Evolutionary conservation across 2,888 invertebrate genomes (phyloP), one percentile per base, ranked within the genome.

Genomic region (Dinocampus coccinellae): DNA sequence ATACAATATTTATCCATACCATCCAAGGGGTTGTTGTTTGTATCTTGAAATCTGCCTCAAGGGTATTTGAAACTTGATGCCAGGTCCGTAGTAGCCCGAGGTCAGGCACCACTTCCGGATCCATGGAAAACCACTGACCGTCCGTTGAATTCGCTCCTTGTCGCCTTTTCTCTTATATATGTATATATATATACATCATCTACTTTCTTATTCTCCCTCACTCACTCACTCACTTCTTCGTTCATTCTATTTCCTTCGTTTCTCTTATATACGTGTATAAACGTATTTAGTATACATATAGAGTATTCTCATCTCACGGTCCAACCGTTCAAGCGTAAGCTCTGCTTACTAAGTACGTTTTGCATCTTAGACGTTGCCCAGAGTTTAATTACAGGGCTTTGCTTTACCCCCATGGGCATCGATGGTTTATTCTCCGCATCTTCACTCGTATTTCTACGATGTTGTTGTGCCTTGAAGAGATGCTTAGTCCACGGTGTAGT

Each of bases 371-470:
- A 86, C 82, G 84, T 80, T 82, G 76, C 68, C 36, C 69, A 76
- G 81, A 83, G 82, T 84, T 85, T 84, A 84, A 85, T 84, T 84
- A 85, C 83, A 77, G 79, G 79, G 82, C 81, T 82, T 82, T 81
- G 77, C 78, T 69, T 73, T 75, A 71, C 65, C 65, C 73, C 52
- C 69, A 70, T 58, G 69, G 69, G 53, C 62, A 70, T 67, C 67
- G 60, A 70, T 42, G 22, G 58, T 64, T 36, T 62, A 62, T 55
- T 55, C 62, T 53, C 61, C 47, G n/a, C 33, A 42, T 58, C 42
- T 36, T 36, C 42, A 33, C 42, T 47, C 47, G 69, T 34, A 39
- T 61, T 53, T 57, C 36, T 39, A 22, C 53, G 34, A 55, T 53
- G 66, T 4, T 52, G 53, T 53, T 29, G 36, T 55, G 39, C 58